A percentile compares a stretch with the other conserved stretches of the same genome.
Conservation (phyloP, 1,140 invertebrate genomes). For the Lepidurus arcticus region DNA sequence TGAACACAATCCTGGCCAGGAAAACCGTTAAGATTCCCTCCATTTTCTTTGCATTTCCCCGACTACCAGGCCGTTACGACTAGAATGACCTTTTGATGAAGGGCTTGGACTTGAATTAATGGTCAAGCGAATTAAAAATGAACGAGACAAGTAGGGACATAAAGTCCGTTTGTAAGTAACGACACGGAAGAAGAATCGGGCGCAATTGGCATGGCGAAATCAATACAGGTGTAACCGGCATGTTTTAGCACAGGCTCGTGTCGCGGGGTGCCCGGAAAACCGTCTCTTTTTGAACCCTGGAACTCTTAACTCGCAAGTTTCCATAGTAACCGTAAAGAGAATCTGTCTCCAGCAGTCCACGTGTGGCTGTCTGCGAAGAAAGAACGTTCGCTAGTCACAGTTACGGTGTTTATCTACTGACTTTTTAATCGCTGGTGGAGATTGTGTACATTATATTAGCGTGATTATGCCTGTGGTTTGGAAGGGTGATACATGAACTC, state of each 20-base stretch:
- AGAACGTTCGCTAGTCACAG: background rate
- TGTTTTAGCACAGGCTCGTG: background rate
- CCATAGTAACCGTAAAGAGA: background rate
- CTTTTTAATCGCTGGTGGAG: too few relatives aligned
- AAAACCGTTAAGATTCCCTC: conserved; percentile 15
- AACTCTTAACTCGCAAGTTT: background rate
- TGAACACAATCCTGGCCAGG: background rate
- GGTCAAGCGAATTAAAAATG: background rate
- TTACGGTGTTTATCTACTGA: background rate
- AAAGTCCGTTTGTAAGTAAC: background rate
- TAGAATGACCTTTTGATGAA: background rate
- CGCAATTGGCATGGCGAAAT: background rate
- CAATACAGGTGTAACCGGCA: conserved; percentile 1
- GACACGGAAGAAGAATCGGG: background rate
- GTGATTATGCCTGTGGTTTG: background rate
- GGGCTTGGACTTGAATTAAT: background rate
- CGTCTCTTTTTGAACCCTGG: background rate
- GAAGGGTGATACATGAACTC: background rate
- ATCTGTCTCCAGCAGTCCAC: background rate
- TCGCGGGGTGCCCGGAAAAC: background rate
- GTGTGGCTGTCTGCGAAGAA: conserved; percentile 4
- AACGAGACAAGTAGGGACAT: background rate
- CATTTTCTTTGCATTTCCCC: background rate
- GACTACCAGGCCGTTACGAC: background rate
- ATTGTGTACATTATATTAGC: background rate